Conservation (phyloP, 2,888 invertebrate genomes). For the Cremastobaeus sp. region DNA sequence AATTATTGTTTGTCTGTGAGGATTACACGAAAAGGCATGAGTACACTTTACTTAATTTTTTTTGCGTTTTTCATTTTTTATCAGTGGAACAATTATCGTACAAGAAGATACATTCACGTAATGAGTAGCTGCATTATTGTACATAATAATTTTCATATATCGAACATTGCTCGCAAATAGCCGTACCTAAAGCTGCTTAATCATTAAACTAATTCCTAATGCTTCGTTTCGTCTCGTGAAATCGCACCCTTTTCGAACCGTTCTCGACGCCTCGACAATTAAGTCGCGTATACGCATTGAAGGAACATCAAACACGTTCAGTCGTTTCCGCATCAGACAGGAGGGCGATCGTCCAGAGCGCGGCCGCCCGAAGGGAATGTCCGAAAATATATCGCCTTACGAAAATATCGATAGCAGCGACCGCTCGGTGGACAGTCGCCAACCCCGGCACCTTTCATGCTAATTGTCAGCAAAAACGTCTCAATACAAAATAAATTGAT, state of each 20-base stretch:
- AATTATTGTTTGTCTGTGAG: slow-evolving; percentile 35
- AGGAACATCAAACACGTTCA: slow-evolving; percentile 50
- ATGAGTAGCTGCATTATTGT: slow-evolving; percentile 64
- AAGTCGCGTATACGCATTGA: slow-evolving; percentile 29
- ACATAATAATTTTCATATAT: slow-evolving; percentile 68
- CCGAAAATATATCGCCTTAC: slow-evolving; percentile 52
- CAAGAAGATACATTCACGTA: slow-evolving; percentile 40
- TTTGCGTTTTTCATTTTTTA: slow-evolving; percentile 19
- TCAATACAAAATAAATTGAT: slow-evolving; percentile 74
- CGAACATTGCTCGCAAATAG: slow-evolving; percentile 70
- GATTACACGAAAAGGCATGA: slow-evolving; percentile 60
- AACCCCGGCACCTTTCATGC: slow-evolving; percentile 56
- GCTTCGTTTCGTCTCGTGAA: slow-evolving; percentile 5
- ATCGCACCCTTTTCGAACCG: slow-evolving; percentile 20
- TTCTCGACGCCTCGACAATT: slow-evolving; percentile 19
- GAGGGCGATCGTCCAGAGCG: not conserved
- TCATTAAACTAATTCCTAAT: slow-evolving; percentile 35
- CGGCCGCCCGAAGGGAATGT: slow-evolving; percentile 26
- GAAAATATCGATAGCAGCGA: slow-evolving; percentile 67
- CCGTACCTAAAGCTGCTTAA: slow-evolving; percentile 37
- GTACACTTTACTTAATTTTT: slow-evolving; percentile 47
- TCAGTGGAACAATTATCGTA: slow-evolving; percentile 36
- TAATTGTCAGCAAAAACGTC: slow-evolving; percentile 63
- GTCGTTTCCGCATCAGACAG: slow-evolving; percentile 14
- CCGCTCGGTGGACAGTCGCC: slow-evolving; percentile 46